These are phyloP conservation scores for Anser cygnoides DNA, from an alignment of 2,113 vertebrate genomes.

Conservation along the genomic window DNA sequence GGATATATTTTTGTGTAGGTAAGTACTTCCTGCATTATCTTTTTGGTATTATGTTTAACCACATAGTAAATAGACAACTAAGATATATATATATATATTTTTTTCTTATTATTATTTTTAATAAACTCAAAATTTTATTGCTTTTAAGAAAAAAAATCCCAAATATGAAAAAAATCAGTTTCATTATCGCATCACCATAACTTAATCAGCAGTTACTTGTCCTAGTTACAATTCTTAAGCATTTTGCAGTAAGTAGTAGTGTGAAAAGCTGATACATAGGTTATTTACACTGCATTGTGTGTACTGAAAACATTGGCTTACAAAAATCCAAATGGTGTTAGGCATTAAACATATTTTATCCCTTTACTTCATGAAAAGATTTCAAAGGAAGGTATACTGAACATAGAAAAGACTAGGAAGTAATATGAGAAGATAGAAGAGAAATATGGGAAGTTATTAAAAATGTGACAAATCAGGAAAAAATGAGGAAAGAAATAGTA, in stretches of 20 bases:
- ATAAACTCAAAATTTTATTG: background rate
- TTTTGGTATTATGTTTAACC: background rate
- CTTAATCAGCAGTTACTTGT: background rate
- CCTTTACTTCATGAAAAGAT: background rate
- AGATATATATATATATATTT: background rate
- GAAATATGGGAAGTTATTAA: background rate
- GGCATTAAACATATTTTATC: background rate
- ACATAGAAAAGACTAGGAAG: background rate
- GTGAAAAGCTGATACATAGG: background rate
- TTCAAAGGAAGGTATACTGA: background rate
- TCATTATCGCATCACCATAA: background rate
- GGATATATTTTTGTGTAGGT: background rate
- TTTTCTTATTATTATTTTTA: background rate
- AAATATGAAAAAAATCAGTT: background rate
- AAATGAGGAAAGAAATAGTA: accelerated
- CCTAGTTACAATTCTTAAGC: background rate
- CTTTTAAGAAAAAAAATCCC: background rate
- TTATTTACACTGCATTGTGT: background rate
- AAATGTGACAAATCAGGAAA: background rate
- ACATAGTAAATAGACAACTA: background rate
- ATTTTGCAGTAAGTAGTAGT: background rate
- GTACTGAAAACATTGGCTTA: background rate
- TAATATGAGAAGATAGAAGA: background rate
- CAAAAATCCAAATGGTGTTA: background rate
- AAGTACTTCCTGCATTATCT: background rate